Evolutionary conservation across 2,888 invertebrate species (phyloP).

Genomic region (Rhamnusium bicolor): DNA sequence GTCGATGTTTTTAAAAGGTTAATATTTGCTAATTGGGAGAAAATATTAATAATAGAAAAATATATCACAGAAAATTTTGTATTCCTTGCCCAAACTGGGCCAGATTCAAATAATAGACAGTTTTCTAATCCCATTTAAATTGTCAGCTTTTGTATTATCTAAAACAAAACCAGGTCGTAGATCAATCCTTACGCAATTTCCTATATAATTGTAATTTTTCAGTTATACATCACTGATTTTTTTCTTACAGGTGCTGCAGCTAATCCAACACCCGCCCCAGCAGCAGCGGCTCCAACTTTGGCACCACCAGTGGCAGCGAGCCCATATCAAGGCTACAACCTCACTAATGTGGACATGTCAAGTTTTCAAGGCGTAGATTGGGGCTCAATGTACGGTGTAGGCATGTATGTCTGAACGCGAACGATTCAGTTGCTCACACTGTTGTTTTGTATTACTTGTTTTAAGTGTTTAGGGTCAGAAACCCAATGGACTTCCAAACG

Average conservation of each 20-base stretch:
- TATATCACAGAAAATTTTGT: too few species aligned
- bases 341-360: conserved; percentile 93
- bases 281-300: conserved; percentile 76
- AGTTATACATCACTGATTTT: neutral
- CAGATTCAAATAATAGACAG: too few species aligned
- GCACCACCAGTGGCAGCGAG: conserved; percentile 80
- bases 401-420: conserved; percentile 86
- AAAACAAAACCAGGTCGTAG: too few species aligned
- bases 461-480: conserved; percentile 44
- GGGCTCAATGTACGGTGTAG: conserved; percentile 93
- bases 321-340: conserved; percentile 84
- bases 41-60: too few species aligned
- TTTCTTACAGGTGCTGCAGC: conserved; percentile 64
- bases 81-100: too few species aligned
- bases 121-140: too few species aligned
- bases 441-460: conserved; percentile 47
- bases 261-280: conserved; percentile 73
- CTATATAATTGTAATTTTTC: too few species aligned
- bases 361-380: conserved; percentile 94
- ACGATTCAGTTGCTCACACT: conserved; percentile 50
- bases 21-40: too few species aligned
- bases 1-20: too few species aligned
- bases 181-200: too few species aligned
- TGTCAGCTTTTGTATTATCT: too few species aligned
- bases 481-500: conserved; percentile 60